Evolutionary conservation across 2,113 vertebrate genomes (phyloP).

Genomic region (Zosterops pallidus): DNA sequence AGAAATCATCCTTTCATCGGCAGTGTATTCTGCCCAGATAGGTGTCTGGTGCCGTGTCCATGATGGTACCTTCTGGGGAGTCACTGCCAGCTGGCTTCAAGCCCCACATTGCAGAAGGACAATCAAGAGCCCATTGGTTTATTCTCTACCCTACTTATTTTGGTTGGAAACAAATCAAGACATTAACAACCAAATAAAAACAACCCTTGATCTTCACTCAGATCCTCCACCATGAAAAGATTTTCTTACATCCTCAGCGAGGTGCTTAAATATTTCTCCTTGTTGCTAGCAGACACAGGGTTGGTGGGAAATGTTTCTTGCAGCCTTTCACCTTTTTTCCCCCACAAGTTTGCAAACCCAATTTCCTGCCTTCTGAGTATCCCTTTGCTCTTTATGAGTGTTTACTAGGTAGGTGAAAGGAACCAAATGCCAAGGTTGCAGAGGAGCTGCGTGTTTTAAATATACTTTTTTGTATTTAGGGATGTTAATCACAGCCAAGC

Average conservation of each 20-base stretch:
- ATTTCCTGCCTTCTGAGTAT: neutral
- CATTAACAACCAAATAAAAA: neutral
- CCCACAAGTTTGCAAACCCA: neutral
- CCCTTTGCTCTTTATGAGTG: neutral
- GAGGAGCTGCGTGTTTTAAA: neutral
- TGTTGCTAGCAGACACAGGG: neutral
- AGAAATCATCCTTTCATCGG: conserved; percentile 45
- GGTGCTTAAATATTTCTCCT: neutral
- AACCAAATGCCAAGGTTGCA: neutral
- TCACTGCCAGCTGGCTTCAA: conserved; percentile 36
- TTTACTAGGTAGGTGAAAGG: neutral
- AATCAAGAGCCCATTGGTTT: neutral
- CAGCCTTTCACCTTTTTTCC: neutral
- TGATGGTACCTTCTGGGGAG: conserved; percentile 36
- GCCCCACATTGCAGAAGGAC: neutral
- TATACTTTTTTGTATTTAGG: neutral
- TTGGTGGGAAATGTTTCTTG: neutral
- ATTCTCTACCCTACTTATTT: neutral
- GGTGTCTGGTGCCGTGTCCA: conserved; percentile 19
- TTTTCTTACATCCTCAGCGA: conserved; percentile 16
- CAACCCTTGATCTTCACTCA: neutral
- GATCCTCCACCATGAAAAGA: neutral
- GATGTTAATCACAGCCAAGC: neutral
- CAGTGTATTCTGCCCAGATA: neutral
- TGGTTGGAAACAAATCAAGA: conserved; percentile 29